Conservation (phyloP, 2,113 vertebrate genomes). For the Tachuris rubrigastra region DNA sequence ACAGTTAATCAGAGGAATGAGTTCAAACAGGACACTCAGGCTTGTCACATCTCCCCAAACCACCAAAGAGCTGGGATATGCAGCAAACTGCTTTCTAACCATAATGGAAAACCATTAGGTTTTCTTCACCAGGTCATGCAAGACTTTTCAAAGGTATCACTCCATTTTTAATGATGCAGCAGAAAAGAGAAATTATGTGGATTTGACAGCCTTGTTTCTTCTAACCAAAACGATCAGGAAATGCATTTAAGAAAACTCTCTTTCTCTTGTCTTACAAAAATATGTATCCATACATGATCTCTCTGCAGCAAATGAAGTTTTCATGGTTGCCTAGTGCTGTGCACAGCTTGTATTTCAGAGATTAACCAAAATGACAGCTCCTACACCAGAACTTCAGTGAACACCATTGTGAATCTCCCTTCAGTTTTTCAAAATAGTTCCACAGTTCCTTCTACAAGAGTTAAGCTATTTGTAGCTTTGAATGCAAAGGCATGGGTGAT, state of each 20-base stretch:
- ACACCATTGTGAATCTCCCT: neutral
- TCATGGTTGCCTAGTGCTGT: neutral
- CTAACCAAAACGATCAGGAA: neutral
- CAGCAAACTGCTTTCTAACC: neutral
- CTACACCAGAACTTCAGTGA: neutral
- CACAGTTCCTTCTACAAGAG: neutral
- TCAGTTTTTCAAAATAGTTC: neutral
- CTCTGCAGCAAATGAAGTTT: neutral
- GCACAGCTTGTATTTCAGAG: neutral
- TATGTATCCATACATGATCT: neutral
- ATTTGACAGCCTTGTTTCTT: neutral
- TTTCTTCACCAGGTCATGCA: neutral
- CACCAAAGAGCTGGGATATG: neutral
- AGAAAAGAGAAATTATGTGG: neutral
- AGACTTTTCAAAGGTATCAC: neutral
- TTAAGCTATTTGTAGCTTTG: neutral
- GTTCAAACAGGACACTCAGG: neutral
- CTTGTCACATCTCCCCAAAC: neutral
- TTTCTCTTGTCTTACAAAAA: neutral
- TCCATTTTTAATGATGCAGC: neutral
- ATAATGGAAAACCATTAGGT: neutral
- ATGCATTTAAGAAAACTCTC: neutral
- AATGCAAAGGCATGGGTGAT: neutral
- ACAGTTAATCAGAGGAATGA: neutral
- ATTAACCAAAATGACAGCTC: rapidly evolving